These are phyloP conservation scores for Teleiodes luculella DNA, from an alignment of 2,888 invertebrate genomes.

Conservation along the genomic window DNA sequence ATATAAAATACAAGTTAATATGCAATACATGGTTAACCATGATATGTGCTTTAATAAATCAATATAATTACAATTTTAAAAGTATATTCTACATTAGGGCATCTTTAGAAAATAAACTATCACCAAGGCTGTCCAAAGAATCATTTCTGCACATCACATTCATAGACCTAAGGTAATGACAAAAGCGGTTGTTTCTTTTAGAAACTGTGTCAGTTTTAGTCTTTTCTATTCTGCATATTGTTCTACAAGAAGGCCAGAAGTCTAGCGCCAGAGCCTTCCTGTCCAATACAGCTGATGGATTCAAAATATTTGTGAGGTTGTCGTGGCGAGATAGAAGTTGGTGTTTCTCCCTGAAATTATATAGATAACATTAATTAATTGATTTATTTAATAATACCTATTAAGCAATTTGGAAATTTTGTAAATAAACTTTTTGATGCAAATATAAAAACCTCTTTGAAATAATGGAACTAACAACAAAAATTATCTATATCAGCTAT, in stretches of 20 bases:
- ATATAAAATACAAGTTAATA: neutral
- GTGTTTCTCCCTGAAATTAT: constrained; percentile 68
- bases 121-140: constrained; percentile 67
- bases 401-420: no score
- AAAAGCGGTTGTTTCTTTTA: constrained; percentile 86
- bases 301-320: constrained; percentile 69
- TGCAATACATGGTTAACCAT: neutral
- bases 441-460: no score
- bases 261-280: constrained; percentile 80
- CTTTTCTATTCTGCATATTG: constrained; percentile 84
- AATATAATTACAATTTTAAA: neutral
- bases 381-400: no score
- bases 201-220: constrained; percentile 74
- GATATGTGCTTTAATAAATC: neutral
- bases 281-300: constrained; percentile 68
- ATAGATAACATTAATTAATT: constrained; percentile 3
- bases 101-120: constrained; percentile 47
- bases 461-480: neutral
- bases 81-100: constrained; percentile 20
- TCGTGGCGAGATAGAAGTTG: constrained; percentile 54
- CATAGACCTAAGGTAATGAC: constrained; percentile 85
- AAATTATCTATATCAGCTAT: neutral
- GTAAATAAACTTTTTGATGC: no score
- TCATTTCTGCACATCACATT: constrained; percentile 72
- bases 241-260: constrained; percentile 83